Percentiles rank a stretch among this genome's conserved stretches.
Conservation (phyloP, 2,888 invertebrate genomes). For the Aquatica leii region DNA sequence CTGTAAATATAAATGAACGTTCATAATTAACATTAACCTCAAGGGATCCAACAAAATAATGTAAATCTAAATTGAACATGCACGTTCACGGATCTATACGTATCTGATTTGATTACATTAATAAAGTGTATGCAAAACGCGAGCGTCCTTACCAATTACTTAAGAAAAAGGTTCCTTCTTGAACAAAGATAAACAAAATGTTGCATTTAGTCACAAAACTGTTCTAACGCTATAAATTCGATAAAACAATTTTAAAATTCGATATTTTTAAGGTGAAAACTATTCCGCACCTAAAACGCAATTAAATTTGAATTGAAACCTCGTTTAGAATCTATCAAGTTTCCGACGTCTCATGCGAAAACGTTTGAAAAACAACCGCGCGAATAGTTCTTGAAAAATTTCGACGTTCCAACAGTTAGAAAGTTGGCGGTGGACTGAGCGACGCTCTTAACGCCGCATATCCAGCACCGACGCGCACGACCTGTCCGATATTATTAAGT, state of each 20-base stretch:
- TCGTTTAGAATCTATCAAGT: constrained; percentile 15
- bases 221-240: constrained; percentile 9
- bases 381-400: constrained; percentile 31
- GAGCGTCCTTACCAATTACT: constrained; percentile 18
- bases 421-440: constrained; percentile 58
- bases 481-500: constrained; percentile 35
- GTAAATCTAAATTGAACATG: constrained; percentile 24
- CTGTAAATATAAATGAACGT: constrained; percentile 28
- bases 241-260: constrained; percentile 16
- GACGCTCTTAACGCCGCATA: constrained; percentile 50
- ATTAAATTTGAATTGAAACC: constrained; percentile 14
- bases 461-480: constrained; percentile 48
- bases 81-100: constrained; percentile 14
- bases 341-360: constrained; percentile 29
- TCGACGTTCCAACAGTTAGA: constrained; percentile 54
- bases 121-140: too few relatives aligned
- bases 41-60: constrained; percentile 27
- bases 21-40: constrained; percentile 28
- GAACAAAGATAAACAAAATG: constrained; percentile 15
- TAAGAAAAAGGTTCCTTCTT: not conserved
- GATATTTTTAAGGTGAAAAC: not conserved
- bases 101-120: constrained; percentile 4
- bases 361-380: constrained; percentile 35
- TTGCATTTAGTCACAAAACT: constrained; percentile 17
- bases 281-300: constrained; percentile 8